Evolutionary conservation across 2,113 vertebrate genomes (phyloP).

Genomic region (Amblyornis subalaris): DNA sequence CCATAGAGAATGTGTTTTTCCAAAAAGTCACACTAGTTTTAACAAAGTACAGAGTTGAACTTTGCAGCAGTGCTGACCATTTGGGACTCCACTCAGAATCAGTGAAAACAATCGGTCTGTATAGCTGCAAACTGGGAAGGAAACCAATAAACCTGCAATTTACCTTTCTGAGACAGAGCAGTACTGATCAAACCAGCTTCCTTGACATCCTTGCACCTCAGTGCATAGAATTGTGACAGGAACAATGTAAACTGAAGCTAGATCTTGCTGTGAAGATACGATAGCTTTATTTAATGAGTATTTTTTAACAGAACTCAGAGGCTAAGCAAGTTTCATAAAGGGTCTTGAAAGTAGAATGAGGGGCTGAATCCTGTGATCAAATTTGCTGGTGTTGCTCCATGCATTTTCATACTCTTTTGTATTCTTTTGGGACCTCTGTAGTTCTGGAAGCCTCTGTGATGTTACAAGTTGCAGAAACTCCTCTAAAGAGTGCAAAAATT

Average conservation of each 20-base stretch:
- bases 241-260: background rate
- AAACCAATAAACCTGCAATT: background rate
- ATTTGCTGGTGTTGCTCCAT: background rate
- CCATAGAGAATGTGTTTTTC: background rate
- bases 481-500: background rate
- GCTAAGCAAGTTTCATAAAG: background rate
- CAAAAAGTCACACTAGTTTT: background rate
- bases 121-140: background rate
- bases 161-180: background rate
- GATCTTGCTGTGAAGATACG: background rate
- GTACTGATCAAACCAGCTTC: background rate
- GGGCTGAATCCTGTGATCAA: background rate
- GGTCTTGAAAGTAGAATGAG: background rate
- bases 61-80: background rate
- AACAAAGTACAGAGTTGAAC: background rate
- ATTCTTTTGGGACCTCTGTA: background rate
- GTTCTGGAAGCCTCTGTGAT: background rate
- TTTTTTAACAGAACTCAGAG: background rate
- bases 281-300: background rate
- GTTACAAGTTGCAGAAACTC: background rate
- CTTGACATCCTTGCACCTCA: background rate
- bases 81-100: background rate
- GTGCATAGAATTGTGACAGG: background rate
- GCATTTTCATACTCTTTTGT: background rate
- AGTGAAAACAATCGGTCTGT: background rate